These are phyloP conservation scores for Pandemis corylana DNA, from an alignment of 2,888 invertebrate genomes.

Conservation along the genomic window DNA sequence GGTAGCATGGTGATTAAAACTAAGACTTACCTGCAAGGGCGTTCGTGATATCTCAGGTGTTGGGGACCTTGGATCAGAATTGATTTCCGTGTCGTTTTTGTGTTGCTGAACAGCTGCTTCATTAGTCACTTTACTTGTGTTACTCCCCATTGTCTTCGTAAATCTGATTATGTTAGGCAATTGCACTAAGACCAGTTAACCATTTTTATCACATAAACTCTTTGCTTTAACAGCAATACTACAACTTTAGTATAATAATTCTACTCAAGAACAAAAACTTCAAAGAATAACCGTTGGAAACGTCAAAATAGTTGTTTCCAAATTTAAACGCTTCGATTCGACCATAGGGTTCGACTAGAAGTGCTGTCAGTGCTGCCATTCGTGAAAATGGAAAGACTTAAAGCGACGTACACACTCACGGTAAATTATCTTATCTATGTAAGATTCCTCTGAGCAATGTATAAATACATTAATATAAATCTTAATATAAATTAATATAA, in stretches of 20 bases:
- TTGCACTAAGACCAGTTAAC: constrained; percentile 28
- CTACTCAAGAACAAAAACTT: constrained; percentile 48
- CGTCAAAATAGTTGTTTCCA: constrained; percentile 64
- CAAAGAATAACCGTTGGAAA: constrained; percentile 70
- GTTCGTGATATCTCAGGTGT: constrained; percentile 85
- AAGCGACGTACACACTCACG: not conserved
- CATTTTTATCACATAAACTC: constrained; percentile 23
- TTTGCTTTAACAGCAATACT: constrained; percentile 12
- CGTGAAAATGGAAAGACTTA: not conserved
- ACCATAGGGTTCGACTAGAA: too few species aligned
- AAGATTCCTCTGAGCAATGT: not conserved
- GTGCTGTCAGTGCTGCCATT: constrained; percentile 36
- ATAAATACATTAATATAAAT: too few species aligned
- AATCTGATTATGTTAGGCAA: constrained; percentile 15
- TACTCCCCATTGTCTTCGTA: constrained; percentile 70
- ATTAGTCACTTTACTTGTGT: constrained; percentile 68
- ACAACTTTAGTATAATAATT: constrained; percentile 23
- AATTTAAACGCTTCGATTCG: constrained; percentile 58
- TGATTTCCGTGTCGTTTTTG: constrained; percentile 64
- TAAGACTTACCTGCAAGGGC: constrained; percentile 83
- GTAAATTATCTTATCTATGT: not conserved
- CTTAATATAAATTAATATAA: too few species aligned
- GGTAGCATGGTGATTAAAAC: not conserved
- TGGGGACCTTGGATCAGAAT: constrained; percentile 85
- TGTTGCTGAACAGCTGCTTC: constrained; percentile 59